Evolutionary conservation across 2,113 vertebrate genomes (phyloP).

Genomic region (Oostethus manadensis): DNA sequence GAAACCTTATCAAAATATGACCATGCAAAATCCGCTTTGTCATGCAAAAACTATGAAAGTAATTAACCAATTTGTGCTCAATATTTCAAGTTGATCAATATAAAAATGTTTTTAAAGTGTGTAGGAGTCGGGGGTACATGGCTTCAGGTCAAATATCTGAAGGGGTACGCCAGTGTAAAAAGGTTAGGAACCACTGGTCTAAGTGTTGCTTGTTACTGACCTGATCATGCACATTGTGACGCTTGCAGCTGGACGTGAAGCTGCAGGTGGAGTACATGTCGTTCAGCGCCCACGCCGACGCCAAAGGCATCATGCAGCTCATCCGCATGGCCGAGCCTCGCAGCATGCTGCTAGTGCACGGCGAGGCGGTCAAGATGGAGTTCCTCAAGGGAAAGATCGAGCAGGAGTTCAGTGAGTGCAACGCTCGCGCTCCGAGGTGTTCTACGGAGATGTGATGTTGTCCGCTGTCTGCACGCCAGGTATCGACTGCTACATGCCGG

Average conservation of each 20-base stretch:
- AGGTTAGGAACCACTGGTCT: no score
- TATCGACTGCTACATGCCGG: slow-evolving; percentile 90
- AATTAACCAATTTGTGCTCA: no score
- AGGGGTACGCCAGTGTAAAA: no score
- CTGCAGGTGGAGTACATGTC: slow-evolving; percentile 99
- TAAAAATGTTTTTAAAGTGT: no score
- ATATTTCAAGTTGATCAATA: no score
- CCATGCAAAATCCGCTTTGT: no score
- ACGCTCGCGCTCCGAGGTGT: no score
- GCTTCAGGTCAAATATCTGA: no score
- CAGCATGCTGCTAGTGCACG: slow-evolving; percentile 87
- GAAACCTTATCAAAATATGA: no score
- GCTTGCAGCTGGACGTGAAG: slow-evolving; percentile 85
- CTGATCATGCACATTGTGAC: slow-evolving; percentile 6
- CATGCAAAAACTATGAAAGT: no score
- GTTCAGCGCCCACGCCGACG: slow-evolving; percentile 92
- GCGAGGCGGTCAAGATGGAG: slow-evolving; percentile 95
- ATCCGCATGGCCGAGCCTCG: slow-evolving; percentile 92
- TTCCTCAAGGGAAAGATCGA: slow-evolving; percentile 97
- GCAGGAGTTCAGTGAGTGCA: slow-evolving; percentile 85
- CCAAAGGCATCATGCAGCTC: slow-evolving; percentile 98
- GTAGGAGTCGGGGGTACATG: no score
- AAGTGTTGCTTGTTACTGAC: not conserved
- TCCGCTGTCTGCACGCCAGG: slow-evolving; percentile 56
- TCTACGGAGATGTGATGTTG: not conserved